Percentiles rank a stretch among this genome's conserved stretches.
Conservation (phyloP, 2,888 invertebrate genomes). For the Lamproptera curius region DNA sequence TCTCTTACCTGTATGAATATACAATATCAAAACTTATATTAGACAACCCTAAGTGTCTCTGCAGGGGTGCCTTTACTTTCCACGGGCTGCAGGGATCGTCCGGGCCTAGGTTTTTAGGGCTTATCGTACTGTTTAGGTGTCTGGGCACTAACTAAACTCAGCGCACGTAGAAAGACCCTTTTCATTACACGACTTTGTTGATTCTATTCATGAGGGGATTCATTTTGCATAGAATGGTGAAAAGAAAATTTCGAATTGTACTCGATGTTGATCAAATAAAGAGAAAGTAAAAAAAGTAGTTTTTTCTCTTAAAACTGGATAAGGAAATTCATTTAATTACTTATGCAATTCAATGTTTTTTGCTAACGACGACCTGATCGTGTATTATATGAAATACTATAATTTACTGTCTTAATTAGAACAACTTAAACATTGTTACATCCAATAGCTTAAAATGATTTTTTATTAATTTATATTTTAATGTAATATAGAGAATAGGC, state of each 20-base stretch:
- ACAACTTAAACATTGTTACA: too few species aligned
- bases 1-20: too few species aligned
- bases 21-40: too few species aligned
- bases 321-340: neutral
- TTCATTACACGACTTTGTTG: constrained; percentile 8
- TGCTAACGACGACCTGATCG: neutral
- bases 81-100: constrained; percentile 15
- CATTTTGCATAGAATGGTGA: neutral
- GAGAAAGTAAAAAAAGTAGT: neutral
- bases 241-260: neutral
- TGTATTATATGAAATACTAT: too few species aligned
- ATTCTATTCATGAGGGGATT: constrained; percentile 10
- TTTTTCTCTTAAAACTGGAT: neutral
- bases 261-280: neutral
- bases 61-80: constrained; percentile 18
- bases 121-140: constrained; percentile 21
- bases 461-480: too few species aligned
- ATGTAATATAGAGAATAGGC: too few species aligned
- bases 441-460: too few species aligned
- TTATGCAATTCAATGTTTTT: neutral
- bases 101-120: constrained; percentile 18
- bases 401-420: too few species aligned
- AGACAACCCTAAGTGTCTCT: constrained; percentile 9
- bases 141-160: constrained; percentile 18
- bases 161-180: constrained; percentile 5